Base-by-base conservation (phyloP, 1,140 invertebrate genomes). In the Rhyzopertha dominica region DNA sequence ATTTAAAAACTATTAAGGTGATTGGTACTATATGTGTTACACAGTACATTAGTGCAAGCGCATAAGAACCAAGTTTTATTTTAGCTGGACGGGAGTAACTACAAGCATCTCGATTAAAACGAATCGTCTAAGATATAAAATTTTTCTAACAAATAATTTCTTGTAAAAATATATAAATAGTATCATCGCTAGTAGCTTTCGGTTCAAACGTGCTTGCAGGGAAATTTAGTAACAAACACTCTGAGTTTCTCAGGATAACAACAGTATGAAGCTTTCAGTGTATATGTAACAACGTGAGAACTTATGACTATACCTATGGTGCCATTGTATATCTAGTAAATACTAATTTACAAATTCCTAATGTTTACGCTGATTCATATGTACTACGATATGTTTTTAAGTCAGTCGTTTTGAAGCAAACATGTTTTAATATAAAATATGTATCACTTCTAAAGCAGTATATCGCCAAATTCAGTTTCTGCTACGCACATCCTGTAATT, bases 231-330 rank as follows among this genome's bases (percentile, higher is more conserved):
- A 53, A 53, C 44, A 54, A 51, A 51, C 35, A 51, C 49, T 54
- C 46, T 45, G 43, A 32, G 23, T 35, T 43, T 43, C 39, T 53
- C 43, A 46, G 39, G 30, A 43, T 43, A 53, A 44, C 42, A 49
- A 42, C 49, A 29, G 20, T 43, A n/a, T 53, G 34, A 49, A 53
- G 51, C 51, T n/a, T 42, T 53, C 36, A 34, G 53, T 52, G 53
- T 55, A 48, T 56, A 56, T 56, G 36, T 56, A 56, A 56, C 54
- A 56, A 53, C 39, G 54, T 56, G 54, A 39, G 42, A 42, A 36
- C 29, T 43, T 49, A 42, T 45, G 43, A 36, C 53, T 55, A 51
- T n/a, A n/a, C n/a, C n/a, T n/a, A 28, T 26, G 26, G 53, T 55
- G 53, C n/a, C 49, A 19, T 55, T 31, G 38, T 55, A 52, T 43